Evolutionary conservation across 2,113 vertebrate genomes (phyloP), one percentile per base, ranked within the genome.

Genomic region (Hylia prasina): DNA sequence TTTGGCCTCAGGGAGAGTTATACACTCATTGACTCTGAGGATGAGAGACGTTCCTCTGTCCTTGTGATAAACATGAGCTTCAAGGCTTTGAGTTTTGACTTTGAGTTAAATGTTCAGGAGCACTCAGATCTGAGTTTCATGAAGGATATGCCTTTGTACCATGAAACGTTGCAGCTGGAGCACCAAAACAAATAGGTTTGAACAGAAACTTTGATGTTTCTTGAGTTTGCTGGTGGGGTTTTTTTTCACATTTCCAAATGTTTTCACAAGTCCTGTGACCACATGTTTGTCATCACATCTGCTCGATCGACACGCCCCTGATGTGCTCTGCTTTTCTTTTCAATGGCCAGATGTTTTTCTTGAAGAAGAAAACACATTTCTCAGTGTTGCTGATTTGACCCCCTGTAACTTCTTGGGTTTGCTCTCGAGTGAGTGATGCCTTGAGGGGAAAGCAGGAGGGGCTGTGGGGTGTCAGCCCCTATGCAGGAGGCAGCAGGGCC

Each of bases 271-370:
- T 30, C n/a, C 15, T 15, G 30, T 31, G 45, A 17, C 69, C 9
- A 0, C 2, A 2, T 2, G 11, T 33, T 24, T 69, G 48, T 13
- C 33, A 15, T 15, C 20, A 0, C 33, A 6, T 10, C 64, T 5
- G 3, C 45, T 25, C 14, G 27, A 7, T 25, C 14, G 27, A 7
- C 6, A 2, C 33, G 12, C 19, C 53, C 63, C 39, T 53, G 33
- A 2, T 4, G 15, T 7, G 45, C 70, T 92, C 70, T n/a, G 82
- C 45, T 75, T 82, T 22, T 10, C 58, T 44, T 57, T 48, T 8
- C 20, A 35, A 21, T 9, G n/a, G 15, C 31, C 57, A 37, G 31
- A 1, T 2, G 5, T 19, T 31, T 42, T 47, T 17, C 54, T 25
- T 21, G 51, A 25, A 11, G 35, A 39, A 60, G 51, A 47, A 25